These are phyloP conservation scores for Chrysolina haemoptera DNA, from an alignment of 2,888 invertebrate species.

Conservation along the genomic window DNA sequence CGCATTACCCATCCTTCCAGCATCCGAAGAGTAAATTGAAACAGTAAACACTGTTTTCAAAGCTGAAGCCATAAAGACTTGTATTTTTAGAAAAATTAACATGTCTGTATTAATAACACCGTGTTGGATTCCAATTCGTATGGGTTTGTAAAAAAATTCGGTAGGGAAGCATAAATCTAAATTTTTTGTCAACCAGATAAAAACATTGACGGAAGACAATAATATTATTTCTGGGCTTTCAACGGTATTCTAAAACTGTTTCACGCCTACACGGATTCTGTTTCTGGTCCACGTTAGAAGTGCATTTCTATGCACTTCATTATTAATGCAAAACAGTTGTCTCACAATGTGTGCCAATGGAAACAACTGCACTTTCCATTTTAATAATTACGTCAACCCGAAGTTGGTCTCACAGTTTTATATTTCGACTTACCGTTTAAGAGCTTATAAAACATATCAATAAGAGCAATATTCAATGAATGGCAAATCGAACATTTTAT, in stretches of 20 bases:
- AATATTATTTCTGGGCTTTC: neutral
- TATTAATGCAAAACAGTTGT: conserved; percentile 22
- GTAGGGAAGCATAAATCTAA: neutral
- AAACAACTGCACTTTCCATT: conserved; percentile 19
- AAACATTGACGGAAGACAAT: neutral
- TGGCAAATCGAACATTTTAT: too few relatives aligned
- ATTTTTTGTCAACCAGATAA: neutral
- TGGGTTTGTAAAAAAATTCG: neutral
- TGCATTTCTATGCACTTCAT: conserved; percentile 6
- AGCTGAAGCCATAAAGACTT: conserved; percentile 3
- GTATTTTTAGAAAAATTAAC: conserved; percentile 4
- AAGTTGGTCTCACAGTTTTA: neutral
- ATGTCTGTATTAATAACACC: neutral
- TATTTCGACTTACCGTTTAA: too few relatives aligned
- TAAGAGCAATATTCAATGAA: too few relatives aligned
- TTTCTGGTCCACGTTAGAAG: conserved; percentile 5
- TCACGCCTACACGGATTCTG: conserved; percentile 16
- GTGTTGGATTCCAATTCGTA: neutral
- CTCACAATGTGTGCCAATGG: conserved; percentile 15
- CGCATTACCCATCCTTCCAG: neutral
- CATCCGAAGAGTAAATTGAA: conserved; percentile 1
- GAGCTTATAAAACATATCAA: too few relatives aligned
- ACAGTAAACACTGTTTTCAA: neutral
- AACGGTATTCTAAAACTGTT: conserved; percentile 6
- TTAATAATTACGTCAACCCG: neutral